phyloP scores from a whole-genome alignment of 1,140 invertebrate genomes.

The Drosophila simulans region DNA sequence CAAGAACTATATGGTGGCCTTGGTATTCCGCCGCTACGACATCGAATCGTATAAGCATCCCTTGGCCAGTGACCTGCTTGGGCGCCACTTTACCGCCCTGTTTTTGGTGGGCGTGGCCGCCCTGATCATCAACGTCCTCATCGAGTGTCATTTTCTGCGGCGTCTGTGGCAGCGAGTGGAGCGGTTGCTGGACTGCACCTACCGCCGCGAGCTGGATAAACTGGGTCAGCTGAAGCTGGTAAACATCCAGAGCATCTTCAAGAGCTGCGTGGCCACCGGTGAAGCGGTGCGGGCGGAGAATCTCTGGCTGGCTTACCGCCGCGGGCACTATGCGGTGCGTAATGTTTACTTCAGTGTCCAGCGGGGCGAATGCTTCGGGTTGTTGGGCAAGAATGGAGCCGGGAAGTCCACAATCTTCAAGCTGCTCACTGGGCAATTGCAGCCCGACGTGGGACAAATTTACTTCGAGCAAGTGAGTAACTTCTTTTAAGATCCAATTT shows the following conservation, averaged over 20 bases:
- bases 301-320: conserved; percentile 65
- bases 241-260: conserved; percentile 66
- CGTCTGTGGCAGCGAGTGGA: conserved; percentile 39
- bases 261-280: conserved; percentile 58
- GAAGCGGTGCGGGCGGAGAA: conserved; percentile 74
- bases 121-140: conserved; percentile 86
- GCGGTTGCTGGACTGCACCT: conserved; percentile 46
- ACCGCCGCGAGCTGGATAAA: conserved; percentile 51
- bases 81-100: conserved; percentile 86
- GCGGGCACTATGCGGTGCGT: conserved; percentile 68
- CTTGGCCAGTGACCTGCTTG: conserved; percentile 86
- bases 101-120: conserved; percentile 85
- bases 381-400: conserved; percentile 90
- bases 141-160: conserved; percentile 85
- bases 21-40: conserved; percentile 87
- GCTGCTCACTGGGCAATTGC: conserved; percentile 89
- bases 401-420: conserved; percentile 91
- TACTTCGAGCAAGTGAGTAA: conserved; percentile 76
- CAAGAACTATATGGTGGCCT: conserved; percentile 87
- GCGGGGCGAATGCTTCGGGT: conserved; percentile 88
- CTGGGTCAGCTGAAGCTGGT: conserved; percentile 64
- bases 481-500: conserved; percentile 30
- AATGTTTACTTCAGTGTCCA: conserved; percentile 79
- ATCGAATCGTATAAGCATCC: conserved; percentile 89
- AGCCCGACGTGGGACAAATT: conserved; percentile 85